phyloP scores from a whole-genome alignment of 2,888 invertebrate genomes.

The Plagodis pulveraria region DNA sequence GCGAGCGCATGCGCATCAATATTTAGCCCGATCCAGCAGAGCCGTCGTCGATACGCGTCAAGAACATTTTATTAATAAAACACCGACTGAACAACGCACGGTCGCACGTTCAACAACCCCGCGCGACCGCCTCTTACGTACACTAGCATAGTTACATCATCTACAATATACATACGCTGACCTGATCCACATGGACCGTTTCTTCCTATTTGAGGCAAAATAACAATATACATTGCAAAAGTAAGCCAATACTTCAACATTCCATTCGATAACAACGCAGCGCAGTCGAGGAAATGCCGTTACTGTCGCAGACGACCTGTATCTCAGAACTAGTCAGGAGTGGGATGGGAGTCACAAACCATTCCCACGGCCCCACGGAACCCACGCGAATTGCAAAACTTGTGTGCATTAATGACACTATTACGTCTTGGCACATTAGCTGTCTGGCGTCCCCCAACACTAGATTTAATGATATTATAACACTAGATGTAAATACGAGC shows the following conservation, averaged over 20 bases:
- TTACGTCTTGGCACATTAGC: conserved; percentile 39
- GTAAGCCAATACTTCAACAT: conserved; percentile 42
- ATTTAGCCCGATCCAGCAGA: conserved; percentile 70
- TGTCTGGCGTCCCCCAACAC: conserved; percentile 8
- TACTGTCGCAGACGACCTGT: conserved; percentile 54
- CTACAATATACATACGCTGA: conserved; percentile 36
- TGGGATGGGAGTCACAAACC: conserved; percentile 49
- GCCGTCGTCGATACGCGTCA: conserved; percentile 78
- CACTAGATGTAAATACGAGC: conserved; percentile 16
- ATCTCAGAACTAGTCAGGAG: conserved; percentile 38
- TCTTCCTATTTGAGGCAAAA: conserved; percentile 40
- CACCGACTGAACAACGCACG: conserved; percentile 66
- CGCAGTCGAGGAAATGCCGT: conserved; percentile 49
- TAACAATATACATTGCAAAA: conserved; percentile 25
- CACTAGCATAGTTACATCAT: conserved; percentile 64
- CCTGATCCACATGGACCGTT: conserved; percentile 50
- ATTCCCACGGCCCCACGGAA: conserved; percentile 74
- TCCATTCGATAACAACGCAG: conserved; percentile 50
- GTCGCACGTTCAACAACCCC: conserved; percentile 79
- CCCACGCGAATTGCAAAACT: conserved; percentile 58
- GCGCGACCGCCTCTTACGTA: conserved; percentile 61
- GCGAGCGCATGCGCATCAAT: conserved; percentile 74
- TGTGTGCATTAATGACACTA: conserved; percentile 54
- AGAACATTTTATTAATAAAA: conserved; percentile 81
- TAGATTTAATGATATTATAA: conserved; percentile 5